Conservation (phyloP, 2,797 vertebrate species). For the Orestias chungarensis region DNA sequence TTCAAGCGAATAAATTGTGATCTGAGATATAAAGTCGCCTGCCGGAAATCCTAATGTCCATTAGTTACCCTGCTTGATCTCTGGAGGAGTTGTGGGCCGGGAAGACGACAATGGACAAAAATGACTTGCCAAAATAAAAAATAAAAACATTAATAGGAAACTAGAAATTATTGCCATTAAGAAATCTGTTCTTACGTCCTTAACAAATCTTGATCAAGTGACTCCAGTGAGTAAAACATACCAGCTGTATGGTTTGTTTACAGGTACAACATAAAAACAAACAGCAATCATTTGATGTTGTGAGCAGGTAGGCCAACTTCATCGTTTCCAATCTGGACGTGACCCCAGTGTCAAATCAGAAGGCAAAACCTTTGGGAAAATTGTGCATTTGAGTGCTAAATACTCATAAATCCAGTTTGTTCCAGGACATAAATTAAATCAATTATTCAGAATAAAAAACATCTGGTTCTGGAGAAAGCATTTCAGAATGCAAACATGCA, state of each 20-base stretch:
- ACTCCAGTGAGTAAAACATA: background rate
- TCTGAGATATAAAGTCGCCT: background rate
- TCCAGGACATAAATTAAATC: too few species aligned
- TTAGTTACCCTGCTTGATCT: background rate
- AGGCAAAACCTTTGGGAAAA: too few species aligned
- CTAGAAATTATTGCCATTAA: constrained; percentile 24
- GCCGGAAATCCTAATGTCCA: constrained; percentile 1
- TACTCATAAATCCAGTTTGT: too few species aligned
- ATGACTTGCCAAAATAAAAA: constrained; percentile 12
- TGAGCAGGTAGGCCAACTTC: too few species aligned
- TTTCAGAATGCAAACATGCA: too few species aligned
- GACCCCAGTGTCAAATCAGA: too few species aligned
- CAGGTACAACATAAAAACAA: too few species aligned
- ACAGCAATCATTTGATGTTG: too few species aligned
- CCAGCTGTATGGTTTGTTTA: too few species aligned
- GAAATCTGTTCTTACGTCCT: background rate
- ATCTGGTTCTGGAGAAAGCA: too few species aligned
- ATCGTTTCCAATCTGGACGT: background rate
- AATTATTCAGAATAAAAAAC: too few species aligned
- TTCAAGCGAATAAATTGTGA: background rate
- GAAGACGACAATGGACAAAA: background rate
- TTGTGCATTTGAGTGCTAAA: too few species aligned
- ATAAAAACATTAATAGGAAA: background rate
- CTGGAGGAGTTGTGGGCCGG: background rate
- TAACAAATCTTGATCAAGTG: background rate